Evolutionary conservation across 2,888 invertebrate species (phyloP).

Genomic region (Archips xylosteana): DNA sequence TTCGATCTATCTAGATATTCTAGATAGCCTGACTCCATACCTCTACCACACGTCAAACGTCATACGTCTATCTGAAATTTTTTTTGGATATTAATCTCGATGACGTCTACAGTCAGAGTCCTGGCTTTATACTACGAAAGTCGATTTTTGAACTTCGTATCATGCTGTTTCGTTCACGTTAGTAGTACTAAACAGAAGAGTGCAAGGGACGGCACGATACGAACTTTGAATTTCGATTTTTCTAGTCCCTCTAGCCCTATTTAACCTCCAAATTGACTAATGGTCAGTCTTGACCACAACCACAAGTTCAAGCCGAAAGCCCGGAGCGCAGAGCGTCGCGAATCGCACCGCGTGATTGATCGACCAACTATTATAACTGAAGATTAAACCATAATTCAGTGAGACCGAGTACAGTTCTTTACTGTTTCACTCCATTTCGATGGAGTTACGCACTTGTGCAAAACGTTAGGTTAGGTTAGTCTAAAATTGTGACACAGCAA

Average conservation of each 20-base stretch:
- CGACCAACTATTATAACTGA: constrained; percentile 13
- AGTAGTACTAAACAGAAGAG: too few relatives aligned
- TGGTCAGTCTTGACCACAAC: neutral
- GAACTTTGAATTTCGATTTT: too few relatives aligned
- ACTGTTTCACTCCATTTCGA: neutral
- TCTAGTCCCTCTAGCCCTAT: too few relatives aligned
- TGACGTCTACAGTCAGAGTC: too few relatives aligned
- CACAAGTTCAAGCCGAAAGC: neutral
- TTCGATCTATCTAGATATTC: neutral
- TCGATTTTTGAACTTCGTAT: too few relatives aligned
- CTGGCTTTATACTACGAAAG: too few relatives aligned
- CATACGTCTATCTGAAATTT: too few relatives aligned
- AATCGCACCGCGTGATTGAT: constrained; percentile 19
- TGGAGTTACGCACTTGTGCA: neutral
- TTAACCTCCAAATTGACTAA: constrained; percentile 2
- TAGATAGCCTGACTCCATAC: neutral
- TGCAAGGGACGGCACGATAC: too few relatives aligned
- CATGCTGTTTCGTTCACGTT: too few relatives aligned
- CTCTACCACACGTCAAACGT: neutral
- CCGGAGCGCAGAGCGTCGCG: constrained; percentile 4
- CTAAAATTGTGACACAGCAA: too few relatives aligned
- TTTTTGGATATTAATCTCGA: too few relatives aligned
- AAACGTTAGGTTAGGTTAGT: neutral
- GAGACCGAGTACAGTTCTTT: constrained; percentile 22
- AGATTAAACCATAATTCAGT: constrained; percentile 17